These are phyloP conservation scores for Wiebesia pumilae DNA, from an alignment of 1,140 invertebrate genomes.

Conservation along the genomic window DNA sequence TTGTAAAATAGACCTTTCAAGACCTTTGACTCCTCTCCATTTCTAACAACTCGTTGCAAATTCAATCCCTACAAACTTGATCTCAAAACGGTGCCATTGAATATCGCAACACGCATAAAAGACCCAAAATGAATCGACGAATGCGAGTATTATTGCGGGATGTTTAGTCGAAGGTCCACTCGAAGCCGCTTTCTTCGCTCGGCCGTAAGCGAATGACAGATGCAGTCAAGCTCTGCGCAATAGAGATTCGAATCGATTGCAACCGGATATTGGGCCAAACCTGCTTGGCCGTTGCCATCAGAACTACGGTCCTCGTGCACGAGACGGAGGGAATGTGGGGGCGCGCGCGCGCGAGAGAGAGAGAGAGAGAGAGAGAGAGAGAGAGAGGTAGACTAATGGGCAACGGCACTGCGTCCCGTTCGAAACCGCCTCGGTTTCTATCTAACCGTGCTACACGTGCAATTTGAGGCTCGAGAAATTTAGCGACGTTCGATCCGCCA, in stretches of 20 bases:
- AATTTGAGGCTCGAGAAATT: constrained; percentile 52
- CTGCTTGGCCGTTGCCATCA: not conserved
- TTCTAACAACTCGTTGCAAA: too few relatives aligned
- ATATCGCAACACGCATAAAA: not conserved
- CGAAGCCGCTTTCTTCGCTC: not conserved
- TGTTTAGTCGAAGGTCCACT: not conserved
- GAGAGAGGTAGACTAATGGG: constrained; percentile 16
- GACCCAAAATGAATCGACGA: not conserved
- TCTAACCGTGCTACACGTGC: constrained; percentile 43
- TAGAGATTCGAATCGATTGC: constrained; percentile 34
- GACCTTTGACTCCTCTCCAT: too few relatives aligned
- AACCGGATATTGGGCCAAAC: constrained; percentile 44
- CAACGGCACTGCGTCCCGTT: not conserved
- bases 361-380: not conserved
- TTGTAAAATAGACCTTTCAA: too few relatives aligned
- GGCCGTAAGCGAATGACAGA: not conserved
- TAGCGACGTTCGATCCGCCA: constrained; percentile 49
- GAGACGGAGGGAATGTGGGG: not conserved
- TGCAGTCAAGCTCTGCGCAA: not conserved
- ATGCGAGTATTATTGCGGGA: not conserved
- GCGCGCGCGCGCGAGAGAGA: not conserved
- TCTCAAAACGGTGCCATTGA: not conserved
- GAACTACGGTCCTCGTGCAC: not conserved
- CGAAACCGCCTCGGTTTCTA: constrained; percentile 25
- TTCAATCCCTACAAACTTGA: not conserved